A percentile compares a stretch with the other conserved stretches of the same genome.
Conservation (phyloP, 1,140 invertebrate species). For the Calephelis virginiensis region DNA sequence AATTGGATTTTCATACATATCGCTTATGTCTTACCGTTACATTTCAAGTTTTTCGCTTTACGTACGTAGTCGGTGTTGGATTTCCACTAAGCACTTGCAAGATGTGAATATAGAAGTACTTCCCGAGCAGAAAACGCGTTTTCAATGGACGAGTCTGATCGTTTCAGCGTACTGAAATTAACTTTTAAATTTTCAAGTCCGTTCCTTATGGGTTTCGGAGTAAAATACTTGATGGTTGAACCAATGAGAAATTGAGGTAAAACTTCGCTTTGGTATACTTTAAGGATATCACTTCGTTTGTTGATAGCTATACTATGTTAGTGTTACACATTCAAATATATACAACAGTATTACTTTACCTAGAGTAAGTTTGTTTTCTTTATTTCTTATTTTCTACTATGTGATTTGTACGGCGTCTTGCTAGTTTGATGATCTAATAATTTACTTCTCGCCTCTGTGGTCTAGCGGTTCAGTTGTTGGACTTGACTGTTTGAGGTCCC, state of each 20-base stretch:
- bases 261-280: background rate
- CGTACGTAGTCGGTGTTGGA: slow-evolving; percentile 39
- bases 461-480: too few species aligned
- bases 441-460: too few species aligned
- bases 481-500: too few species aligned
- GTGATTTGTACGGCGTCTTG: too few species aligned
- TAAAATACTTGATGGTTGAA: background rate
- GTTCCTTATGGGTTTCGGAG: slow-evolving; percentile 23
- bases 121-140: slow-evolving; percentile 61
- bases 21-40: slow-evolving; percentile 20
- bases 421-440: too few species aligned
- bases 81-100: slow-evolving; percentile 57
- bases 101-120: slow-evolving; percentile 52
- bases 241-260: background rate
- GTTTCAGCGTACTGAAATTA: slow-evolving; percentile 29
- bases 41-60: slow-evolving; percentile 31
- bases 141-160: slow-evolving; percentile 47
- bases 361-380: too few species aligned
- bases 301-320: background rate
- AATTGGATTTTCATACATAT: slow-evolving; percentile 14
- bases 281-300: background rate
- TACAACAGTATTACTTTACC: too few species aligned
- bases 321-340: too few species aligned
- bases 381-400: too few species aligned
- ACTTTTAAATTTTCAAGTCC: slow-evolving; percentile 34